Conservation (phyloP, 2,797 vertebrate species). For the Tapera naevia region DNA sequence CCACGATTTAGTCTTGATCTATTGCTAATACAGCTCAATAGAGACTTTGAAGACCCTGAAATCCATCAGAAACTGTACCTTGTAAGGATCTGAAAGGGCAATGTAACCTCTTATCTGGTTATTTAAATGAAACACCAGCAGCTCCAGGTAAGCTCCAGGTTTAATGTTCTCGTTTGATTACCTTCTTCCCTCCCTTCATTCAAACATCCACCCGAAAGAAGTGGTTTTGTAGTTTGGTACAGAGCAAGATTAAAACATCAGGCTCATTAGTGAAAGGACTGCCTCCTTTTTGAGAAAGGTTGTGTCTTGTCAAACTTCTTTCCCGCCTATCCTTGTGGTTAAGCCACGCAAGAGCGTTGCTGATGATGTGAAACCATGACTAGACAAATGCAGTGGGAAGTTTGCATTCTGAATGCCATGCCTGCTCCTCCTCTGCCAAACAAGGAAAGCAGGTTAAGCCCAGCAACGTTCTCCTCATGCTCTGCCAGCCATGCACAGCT, state of each 20-base stretch:
- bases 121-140: neutral
- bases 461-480: neutral
- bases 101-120: neutral
- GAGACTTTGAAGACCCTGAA: neutral
- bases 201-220: neutral
- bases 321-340: conserved; percentile 45
- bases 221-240: neutral
- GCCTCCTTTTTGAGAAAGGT: neutral
- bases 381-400: conserved; percentile 54
- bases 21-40: neutral
- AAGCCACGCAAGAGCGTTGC: conserved; percentile 38
- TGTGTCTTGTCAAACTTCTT: conserved; percentile 30
- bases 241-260: neutral
- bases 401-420: neutral
- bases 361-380: conserved; percentile 64
- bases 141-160: neutral
- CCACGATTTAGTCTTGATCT: neutral
- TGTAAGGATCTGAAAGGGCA: neutral
- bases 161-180: neutral
- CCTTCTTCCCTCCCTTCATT: neutral
- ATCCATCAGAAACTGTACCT: neutral
- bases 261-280: neutral
- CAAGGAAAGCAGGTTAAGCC: conserved; percentile 54
- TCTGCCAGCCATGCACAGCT: neutral
- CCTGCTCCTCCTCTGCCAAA: conserved; percentile 16